Conservation (phyloP, 2,797 vertebrate species). For the Pogonophryne albipinna region DNA sequence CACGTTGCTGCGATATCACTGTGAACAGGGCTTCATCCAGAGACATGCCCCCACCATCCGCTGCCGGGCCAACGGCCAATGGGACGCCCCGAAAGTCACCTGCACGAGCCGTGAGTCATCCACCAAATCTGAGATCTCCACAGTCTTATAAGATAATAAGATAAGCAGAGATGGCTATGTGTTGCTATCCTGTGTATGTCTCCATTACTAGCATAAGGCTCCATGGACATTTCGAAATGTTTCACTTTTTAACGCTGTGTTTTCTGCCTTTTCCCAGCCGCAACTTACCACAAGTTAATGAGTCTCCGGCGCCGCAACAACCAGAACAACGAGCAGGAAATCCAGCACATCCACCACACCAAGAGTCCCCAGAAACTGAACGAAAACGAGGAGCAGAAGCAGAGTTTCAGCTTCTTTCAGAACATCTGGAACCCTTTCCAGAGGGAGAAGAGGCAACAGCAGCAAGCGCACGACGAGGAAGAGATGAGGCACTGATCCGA, state of each 20-base stretch:
- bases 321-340: conserved; percentile 79
- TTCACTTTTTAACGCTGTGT: conserved; percentile 10
- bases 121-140: no score
- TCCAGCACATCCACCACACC: conserved; percentile 82
- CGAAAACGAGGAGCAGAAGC: conserved; percentile 80
- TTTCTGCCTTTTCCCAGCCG: conserved; percentile 84
- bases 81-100: conserved; percentile 93
- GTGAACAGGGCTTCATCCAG: conserved; percentile 94
- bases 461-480: neutral
- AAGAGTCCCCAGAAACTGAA: conserved; percentile 63
- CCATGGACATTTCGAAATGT: neutral
- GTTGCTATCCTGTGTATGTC: no score
- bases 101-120: conserved; percentile 91
- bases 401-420: conserved; percentile 62
- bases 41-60: conserved; percentile 92
- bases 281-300: conserved; percentile 90
- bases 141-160: no score
- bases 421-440: conserved; percentile 19
- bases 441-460: conserved; percentile 52
- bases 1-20: conserved; percentile 94
- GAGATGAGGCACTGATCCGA: conserved; percentile 10
- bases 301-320: conserved; percentile 85
- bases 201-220: no score
- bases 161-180: no score
- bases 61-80: conserved; percentile 91